Conservation (phyloP, 2,888 invertebrate species). For the Dryomyza anilis region DNA sequence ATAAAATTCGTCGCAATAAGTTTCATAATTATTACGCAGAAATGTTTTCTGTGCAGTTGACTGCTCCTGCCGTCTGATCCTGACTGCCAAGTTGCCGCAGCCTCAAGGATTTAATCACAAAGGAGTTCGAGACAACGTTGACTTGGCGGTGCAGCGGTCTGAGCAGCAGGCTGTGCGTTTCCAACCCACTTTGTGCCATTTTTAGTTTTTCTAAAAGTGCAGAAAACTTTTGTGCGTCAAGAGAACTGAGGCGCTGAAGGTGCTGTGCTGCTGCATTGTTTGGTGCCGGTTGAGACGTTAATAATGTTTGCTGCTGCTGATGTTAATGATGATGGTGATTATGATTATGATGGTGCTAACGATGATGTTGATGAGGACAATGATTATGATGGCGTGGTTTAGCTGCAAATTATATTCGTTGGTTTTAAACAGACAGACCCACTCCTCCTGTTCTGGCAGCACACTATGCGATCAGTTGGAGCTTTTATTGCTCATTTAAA, state of each 20-base stretch:
- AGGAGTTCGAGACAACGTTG: slow-evolving; percentile 12
- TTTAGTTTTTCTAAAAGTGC: not conserved
- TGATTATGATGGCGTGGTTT: slow-evolving; percentile 4
- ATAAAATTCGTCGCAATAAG: too few species aligned
- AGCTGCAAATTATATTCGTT: not conserved
- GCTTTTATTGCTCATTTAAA: too few species aligned
- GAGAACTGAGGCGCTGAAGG: too few species aligned
- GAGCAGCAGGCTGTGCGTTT: too few species aligned
- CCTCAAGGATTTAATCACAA: slow-evolving; percentile 15
- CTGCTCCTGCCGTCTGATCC: not conserved
- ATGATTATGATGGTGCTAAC: not conserved
- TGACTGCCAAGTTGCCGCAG: not conserved
- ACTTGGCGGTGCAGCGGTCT: not conserved
- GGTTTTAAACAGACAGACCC: too few species aligned
- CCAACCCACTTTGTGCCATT: not conserved
- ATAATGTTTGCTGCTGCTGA: not conserved
- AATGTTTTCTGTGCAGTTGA: too few species aligned
- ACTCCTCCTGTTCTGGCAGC: not conserved
- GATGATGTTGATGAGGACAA: slow-evolving; percentile 6
- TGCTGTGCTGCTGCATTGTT: not conserved
- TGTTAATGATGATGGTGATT: slow-evolving; percentile 13
- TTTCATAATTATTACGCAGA: too few species aligned
- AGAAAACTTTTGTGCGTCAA: too few species aligned
- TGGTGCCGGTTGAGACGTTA: not conserved
- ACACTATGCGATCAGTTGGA: not conserved